Evolutionary conservation across 1,140 invertebrate species (phyloP), one percentile per base, ranked within the genome.

Genomic region (Elysia chlorotica): DNA sequence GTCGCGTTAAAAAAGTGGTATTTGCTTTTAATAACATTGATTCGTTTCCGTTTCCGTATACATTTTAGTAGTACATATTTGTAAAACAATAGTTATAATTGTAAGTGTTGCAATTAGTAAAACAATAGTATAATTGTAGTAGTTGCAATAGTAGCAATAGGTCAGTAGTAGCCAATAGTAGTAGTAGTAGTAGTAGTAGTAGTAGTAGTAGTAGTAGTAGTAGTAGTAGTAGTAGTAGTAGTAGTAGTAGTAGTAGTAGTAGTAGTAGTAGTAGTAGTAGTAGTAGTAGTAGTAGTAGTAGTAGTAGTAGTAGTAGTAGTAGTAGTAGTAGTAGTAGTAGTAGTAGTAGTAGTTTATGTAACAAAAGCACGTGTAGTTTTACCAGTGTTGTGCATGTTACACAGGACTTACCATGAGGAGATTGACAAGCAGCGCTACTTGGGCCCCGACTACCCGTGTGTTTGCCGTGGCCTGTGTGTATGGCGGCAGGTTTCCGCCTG

Each of bases 391-490:
- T 6, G 14, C 6, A 10, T 59, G 25, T 6, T 59, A 28, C 14
- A 19, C 6, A 10, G 6, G 25, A 10, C 28, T 14, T 10, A 76
- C 75, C 35, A 56, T 38, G 0, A 76, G 61, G 14, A 37, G 53
- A 5, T 48, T 70, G 5, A 76, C 71, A 5, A 74, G 38, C 38
- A 94, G 91, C 1, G 95, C 94, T 48, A 97, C 88, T 86, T 97
- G 95, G 78, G 95, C 93, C 0, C 96, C 96, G 0, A 98, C 95
- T 5, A 98, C 88, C 59, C 95, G 89, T 0, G 96, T 96, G 82
- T 98, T 98, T 38, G 95, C 94, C 0, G 95, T 94, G 0, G 96
- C 95, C 76, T 96, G 90, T 0, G 96, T 93, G 83, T 98, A 98
- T 95, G 57, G 82, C 56, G 80, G 96, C 91, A 0, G 92, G 91